A percentile compares a stretch with the other conserved stretches of the same genome.
phyloP scores from a whole-genome alignment of 1,140 invertebrate species.

The Drosophila elegans region DNA sequence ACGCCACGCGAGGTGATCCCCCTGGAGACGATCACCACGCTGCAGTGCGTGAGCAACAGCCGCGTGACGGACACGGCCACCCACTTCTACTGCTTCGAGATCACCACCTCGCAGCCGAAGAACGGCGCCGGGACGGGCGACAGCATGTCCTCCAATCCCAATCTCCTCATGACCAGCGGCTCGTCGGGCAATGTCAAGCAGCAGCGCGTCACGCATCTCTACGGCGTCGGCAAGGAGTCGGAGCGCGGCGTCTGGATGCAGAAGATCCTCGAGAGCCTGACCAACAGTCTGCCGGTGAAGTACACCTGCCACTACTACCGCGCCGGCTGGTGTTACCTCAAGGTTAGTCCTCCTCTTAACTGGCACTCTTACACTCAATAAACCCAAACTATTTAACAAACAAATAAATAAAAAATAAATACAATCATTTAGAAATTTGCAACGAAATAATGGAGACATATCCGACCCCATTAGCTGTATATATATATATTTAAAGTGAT shows the following conservation, averaged over 20 bases:
- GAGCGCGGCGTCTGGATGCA: conserved; percentile 88
- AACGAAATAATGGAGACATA: no score
- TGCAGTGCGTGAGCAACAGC: conserved; percentile 88
- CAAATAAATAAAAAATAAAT: no score
- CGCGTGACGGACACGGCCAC: conserved; percentile 86
- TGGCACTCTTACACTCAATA: no score
- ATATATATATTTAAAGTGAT: no score
- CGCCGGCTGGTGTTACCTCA: conserved; percentile 89
- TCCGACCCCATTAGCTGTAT: no score
- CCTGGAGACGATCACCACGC: conserved; percentile 86
- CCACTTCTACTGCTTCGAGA: conserved; percentile 81
- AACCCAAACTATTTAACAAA: no score
- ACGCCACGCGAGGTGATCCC: conserved; percentile 87
- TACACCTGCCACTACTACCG: conserved; percentile 87
- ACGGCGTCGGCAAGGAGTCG: conserved; percentile 81
- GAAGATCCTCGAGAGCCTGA: conserved; percentile 88
- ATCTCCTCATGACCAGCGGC: conserved; percentile 76
- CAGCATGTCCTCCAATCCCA: conserved; percentile 78
- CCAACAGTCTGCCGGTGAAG: conserved; percentile 87
- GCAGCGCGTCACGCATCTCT: conserved; percentile 71
- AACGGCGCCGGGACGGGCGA: conserved; percentile 39
- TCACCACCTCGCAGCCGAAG: conserved; percentile 82
- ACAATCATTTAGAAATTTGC: no score
- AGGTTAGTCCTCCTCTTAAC: conserved; percentile 85
- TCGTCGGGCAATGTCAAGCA: conserved; percentile 75